Evolutionary conservation across 2,888 invertebrate genomes (phyloP), one percentile per base, ranked within the genome.

Genomic region (Catocala fraxini): DNA sequence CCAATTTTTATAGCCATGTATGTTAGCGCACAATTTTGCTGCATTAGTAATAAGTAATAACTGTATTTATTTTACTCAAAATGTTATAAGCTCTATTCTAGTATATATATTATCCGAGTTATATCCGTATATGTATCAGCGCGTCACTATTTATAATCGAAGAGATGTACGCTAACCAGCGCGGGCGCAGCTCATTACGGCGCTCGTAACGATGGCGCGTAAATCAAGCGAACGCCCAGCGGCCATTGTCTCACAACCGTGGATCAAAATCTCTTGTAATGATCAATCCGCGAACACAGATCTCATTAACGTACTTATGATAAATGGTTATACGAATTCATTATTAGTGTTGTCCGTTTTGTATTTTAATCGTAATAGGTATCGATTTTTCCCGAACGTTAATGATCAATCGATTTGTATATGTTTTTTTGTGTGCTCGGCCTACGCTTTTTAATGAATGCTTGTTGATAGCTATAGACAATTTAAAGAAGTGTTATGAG

Each of bases 161-260:
- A 77, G 71, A 75, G 79, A 75, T 80, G 80, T 80, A 82, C 82
- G 80, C 80, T 83, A 83, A 80, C 75, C 86, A 81, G 87, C 88
- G 89, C 84, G 77, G 74, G 89, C 88, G 89, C 91, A 90, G 83
- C 92, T 92, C 92, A 92, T 91, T 92, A 92, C 85, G 82, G 84
- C 81, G 75, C 81, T 85, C 88, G 85, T 90, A 91, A 92, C 91
- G 89, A 91, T 87, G 84, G 83, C 80, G 82, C 87, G 91, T 91
- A 92, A 92, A 91, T 93, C 92, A 91, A 86, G 81, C 87, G 84
- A 84, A 87, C 91, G 88, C 91, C 88, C 89, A 82, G 82, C 83
- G 90, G 88, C 88, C 88, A 91, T 91, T 91, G 90, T 91, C 89
- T 89, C 78, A 77, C 75, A 76, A 74, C 77, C 73, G 76, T 78